These are phyloP conservation scores for Arvicanthis niloticus DNA, from an alignment of 2,113 vertebrate genomes.

Conservation along the genomic window DNA sequence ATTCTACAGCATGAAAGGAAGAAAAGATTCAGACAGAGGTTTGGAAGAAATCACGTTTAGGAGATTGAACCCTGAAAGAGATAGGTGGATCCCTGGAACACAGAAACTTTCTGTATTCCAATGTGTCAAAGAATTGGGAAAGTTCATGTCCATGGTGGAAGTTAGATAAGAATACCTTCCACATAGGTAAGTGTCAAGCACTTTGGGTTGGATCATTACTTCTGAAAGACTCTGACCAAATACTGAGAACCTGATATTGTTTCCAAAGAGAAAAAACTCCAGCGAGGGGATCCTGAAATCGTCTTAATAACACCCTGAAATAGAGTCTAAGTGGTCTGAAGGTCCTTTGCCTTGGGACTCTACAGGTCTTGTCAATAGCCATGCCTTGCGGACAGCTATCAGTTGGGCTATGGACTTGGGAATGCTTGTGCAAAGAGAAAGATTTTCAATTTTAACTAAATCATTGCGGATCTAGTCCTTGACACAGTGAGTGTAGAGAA, in stretches of 20 bases:
- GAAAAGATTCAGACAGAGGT: neutral
- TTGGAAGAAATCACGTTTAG: neutral
- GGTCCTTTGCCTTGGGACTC: neutral
- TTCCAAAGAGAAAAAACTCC: neutral
- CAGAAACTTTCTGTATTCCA: neutral
- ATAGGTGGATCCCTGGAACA: neutral
- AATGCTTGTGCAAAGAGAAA: neutral
- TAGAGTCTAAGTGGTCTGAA: neutral
- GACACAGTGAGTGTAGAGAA: neutral
- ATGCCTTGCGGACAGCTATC: rapidly evolving
- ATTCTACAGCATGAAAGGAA: neutral
- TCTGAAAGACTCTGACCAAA: neutral
- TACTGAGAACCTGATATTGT: neutral
- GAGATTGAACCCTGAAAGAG: neutral
- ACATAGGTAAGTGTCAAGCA: neutral
- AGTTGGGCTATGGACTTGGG: neutral
- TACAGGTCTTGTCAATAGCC: neutral
- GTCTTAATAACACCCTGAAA: neutral
- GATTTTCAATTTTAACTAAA: neutral
- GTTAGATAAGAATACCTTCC: neutral
- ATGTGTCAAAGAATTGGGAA: neutral
- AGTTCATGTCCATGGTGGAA: neutral
- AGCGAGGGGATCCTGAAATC: neutral
- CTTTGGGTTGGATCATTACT: neutral
- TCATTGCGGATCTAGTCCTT: neutral